These are phyloP conservation scores for Eucidaris tribuloides DNA, from an alignment of 35 echinoderm and acorn worm species.

Conservation along the genomic window DNA sequence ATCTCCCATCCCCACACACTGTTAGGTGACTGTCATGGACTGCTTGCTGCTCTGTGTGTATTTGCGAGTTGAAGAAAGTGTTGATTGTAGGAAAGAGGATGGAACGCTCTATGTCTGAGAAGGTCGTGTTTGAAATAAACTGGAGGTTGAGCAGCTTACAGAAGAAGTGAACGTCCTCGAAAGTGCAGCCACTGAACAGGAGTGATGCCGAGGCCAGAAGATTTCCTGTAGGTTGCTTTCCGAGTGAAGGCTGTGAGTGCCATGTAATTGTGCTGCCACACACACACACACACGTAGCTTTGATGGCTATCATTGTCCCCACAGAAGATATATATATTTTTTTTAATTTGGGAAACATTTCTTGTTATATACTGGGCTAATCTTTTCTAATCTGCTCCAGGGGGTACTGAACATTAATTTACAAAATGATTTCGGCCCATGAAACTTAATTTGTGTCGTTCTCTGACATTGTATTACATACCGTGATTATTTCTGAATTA, in stretches of 20 bases:
- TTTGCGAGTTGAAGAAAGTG: too few relatives aligned
- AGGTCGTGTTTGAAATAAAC: slow-evolving; percentile 9
- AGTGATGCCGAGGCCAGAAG: slow-evolving; percentile 8
- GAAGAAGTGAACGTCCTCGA: not conserved
- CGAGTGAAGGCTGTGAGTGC: slow-evolving; percentile 25
- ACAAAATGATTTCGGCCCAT: too few relatives aligned
- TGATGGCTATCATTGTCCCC: not conserved
- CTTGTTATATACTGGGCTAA: too few relatives aligned
- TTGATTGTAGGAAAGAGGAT: slow-evolving; percentile 12
- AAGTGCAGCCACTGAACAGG: slow-evolving; percentile 22
- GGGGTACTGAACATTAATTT: too few relatives aligned
- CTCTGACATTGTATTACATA: too few relatives aligned
- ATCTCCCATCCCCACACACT: slow-evolving; percentile 44
- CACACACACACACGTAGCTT: not conserved
- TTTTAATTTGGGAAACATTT: too few relatives aligned
- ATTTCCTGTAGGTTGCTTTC: slow-evolving; percentile 1
- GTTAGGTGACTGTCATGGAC: not conserved
- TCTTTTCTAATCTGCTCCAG: too few relatives aligned
- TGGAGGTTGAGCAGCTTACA: not conserved
- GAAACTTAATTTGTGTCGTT: too few relatives aligned
- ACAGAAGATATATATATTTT: too few relatives aligned
- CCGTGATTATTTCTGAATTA: too few relatives aligned
- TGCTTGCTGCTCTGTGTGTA: too few relatives aligned
- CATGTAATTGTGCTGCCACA: not conserved
- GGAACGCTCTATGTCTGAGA: not conserved